phyloP scores from a whole-genome alignment of 2,888 invertebrate genomes.

The Pollenia angustigena region DNA sequence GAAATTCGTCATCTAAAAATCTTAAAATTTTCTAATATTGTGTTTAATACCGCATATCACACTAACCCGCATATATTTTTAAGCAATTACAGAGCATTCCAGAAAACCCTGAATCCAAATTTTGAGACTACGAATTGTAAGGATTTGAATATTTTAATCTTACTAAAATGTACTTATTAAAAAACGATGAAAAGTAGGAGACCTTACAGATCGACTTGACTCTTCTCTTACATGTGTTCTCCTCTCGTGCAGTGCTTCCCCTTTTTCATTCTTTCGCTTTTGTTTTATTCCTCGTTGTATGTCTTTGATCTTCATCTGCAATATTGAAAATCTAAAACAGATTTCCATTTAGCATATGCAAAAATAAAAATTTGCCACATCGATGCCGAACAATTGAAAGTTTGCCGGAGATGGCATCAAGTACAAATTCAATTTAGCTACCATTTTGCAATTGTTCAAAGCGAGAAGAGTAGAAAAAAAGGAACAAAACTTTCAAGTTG shows the following conservation, averaged over 20 bases:
- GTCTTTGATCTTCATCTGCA: slow-evolving; percentile 20
- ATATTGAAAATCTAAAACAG: slow-evolving; percentile 57
- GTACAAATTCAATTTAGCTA: slow-evolving; percentile 64
- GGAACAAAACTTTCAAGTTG: slow-evolving; percentile 3
- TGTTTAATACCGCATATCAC: no score
- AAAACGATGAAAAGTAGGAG: no score
- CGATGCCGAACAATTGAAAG: not conserved
- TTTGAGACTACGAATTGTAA: no score
- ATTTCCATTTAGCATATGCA: slow-evolving; percentile 49
- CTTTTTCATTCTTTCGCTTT: not conserved
- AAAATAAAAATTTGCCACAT: slow-evolving; percentile 1
- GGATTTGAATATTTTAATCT: no score
- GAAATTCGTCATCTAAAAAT: no score
- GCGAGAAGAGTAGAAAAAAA: not conserved
- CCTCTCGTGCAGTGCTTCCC: no score
- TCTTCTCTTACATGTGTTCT: no score
- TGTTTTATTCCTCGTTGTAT: not conserved
- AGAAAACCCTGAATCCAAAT: no score
- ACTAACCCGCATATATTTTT: no score
- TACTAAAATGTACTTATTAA: no score
- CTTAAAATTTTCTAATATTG: no score
- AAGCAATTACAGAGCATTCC: no score
- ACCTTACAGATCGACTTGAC: not conserved
- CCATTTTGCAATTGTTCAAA: slow-evolving; percentile 46
- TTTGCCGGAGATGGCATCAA: slow-evolving; percentile 25